Conservation (phyloP, 2,888 invertebrate genomes). For the Campopleginae sp. region DNA sequence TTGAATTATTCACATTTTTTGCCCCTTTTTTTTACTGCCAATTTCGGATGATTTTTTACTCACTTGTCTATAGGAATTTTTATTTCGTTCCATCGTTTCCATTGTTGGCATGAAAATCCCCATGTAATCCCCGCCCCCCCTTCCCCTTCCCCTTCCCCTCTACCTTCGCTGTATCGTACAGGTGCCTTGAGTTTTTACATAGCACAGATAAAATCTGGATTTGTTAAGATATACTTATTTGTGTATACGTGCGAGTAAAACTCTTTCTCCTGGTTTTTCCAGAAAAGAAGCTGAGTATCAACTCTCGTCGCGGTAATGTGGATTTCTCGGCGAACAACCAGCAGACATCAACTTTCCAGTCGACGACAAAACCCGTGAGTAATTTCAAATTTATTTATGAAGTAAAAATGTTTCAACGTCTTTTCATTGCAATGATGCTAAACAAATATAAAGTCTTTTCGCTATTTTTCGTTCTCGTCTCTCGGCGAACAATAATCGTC, state of each 20-base stretch:
- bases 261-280: constrained; percentile 51
- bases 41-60: not conserved
- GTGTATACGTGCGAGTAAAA: constrained; percentile 20
- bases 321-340: constrained; percentile 58
- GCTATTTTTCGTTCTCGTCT: not conserved
- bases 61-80: not conserved
- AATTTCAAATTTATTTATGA: constrained; percentile 30
- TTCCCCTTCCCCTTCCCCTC: not conserved
- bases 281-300: constrained; percentile 53
- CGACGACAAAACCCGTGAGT: constrained; percentile 60
- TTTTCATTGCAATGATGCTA: constrained; percentile 5
- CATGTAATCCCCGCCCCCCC: not conserved
- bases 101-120: not conserved
- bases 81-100: not conserved
- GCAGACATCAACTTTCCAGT: constrained; percentile 58
- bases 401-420: not conserved
- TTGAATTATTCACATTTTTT: too few relatives aligned
- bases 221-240: not conserved
- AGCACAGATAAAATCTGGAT: not conserved
- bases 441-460: not conserved
- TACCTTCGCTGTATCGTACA: not conserved
- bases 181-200: constrained; percentile 3
- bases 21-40: not conserved
- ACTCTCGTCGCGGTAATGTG: constrained; percentile 55
- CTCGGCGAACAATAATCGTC: not conserved